These are phyloP conservation scores for Prolemur simus DNA, from an alignment of 2,113 vertebrate genomes.

Conservation along the genomic window DNA sequence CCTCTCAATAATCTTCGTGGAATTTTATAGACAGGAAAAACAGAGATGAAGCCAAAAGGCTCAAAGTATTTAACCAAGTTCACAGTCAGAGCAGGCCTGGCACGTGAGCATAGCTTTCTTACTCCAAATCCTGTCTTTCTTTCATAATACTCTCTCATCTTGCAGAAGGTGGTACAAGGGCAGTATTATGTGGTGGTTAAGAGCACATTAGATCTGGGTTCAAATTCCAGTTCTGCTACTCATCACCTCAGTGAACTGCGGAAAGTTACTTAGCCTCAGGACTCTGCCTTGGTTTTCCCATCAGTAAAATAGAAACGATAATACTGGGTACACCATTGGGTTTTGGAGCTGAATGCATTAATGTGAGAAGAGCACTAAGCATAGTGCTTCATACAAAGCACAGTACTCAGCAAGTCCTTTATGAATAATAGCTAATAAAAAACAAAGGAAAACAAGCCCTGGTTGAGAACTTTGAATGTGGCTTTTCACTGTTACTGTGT, in stretches of 20 bases:
- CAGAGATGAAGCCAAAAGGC: not conserved
- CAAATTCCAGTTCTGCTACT: not conserved
- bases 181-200: not conserved
- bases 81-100: not conserved
- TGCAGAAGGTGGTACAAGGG: not conserved
- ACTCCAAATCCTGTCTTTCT: not conserved
- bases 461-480: not conserved
- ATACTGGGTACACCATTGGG: not conserved
- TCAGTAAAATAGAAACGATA: not conserved
- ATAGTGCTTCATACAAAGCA: not conserved
- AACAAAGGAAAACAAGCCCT: not conserved
- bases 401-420: not conserved
- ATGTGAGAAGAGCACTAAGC: not conserved
- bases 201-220: not conserved
- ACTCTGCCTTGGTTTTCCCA: not conserved
- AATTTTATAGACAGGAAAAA: not conserved
- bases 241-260: not conserved
- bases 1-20: not conserved
- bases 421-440: not conserved
- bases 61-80: constrained; percentile 25
- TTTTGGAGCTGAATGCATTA: not conserved
- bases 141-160: not conserved
- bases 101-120: not conserved
- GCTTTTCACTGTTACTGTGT: not conserved
- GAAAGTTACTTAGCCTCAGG: not conserved